Base-by-base conservation (phyloP, 1,140 invertebrate species). In the Diachasma alloeum region DNA sequence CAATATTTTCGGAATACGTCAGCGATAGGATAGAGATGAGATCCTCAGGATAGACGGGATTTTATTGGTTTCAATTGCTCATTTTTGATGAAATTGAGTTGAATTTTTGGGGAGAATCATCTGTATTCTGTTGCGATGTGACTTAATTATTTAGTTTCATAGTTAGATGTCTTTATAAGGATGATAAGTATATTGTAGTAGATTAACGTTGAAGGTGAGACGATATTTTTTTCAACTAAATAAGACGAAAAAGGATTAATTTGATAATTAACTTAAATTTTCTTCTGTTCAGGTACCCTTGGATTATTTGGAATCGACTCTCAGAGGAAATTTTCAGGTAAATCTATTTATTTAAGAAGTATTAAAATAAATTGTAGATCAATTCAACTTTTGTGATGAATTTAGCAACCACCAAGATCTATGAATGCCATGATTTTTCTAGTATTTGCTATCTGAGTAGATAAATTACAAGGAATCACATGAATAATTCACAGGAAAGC, bases 341-440 rank as follows among this genome's bases (percentile, higher is more conserved):
- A 53, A 19, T 53, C 2, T 19, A 11, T 42, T 42, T 42, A n/a
- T 13, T 11, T 42, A 13, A 42, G 39, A 13, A 6, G 13, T 42
- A 42, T 42, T 42, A 42, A 42, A 11, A 42, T 42, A 6, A 11
- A 11, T 13, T 42, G 9, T 4, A 2, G 10, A 42, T 11, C 13
- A 42, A 42, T 9, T 42, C 0, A 2, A 1, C 39, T 11, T 42
- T 46, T 63, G 74, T 77, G 78, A 79, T 79, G 78, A 79, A 69
- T 72, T 37, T 13, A 22, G 17, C n/a, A 19, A 75, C 74, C 74
- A 75, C 74, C 66, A 70, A 75, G 66, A 75, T 75, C 66, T 70
- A 75, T 75, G 74, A 75, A 22, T 70, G 74, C 74, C 44, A 75
- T 75, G 74, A 75, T 75, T 70, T 19, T 75, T 56, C 6, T 19